A percentile compares a stretch with the other conserved stretches of the same genome.
Conservation (phyloP, 1,140 invertebrate genomes). For the Heliothis subflexa region DNA sequence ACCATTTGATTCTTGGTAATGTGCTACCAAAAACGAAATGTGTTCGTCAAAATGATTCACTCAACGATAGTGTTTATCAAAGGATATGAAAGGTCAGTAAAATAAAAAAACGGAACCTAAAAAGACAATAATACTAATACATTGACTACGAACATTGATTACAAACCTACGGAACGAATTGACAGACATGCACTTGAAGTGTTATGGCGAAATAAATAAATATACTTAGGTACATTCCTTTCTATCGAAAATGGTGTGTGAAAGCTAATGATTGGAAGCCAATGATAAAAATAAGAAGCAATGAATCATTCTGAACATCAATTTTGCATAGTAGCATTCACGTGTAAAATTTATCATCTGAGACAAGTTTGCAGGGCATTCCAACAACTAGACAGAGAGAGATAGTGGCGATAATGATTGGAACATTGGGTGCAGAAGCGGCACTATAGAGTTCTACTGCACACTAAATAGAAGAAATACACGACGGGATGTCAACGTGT, state of each 20-base stretch:
- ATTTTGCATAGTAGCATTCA: conserved; percentile 78
- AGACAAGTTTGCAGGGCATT: conserved; percentile 52
- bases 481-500: conserved; percentile 21
- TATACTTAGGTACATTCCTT: conserved; percentile 21
- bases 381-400: conserved; percentile 55
- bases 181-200: conserved; percentile 63
- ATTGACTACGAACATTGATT: conserved; percentile 46
- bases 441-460: conserved; percentile 32
- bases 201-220: conserved; percentile 61
- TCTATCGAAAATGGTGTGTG: conserved; percentile 82
- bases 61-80: conserved; percentile 4
- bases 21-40: not conserved
- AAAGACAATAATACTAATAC: conserved; percentile 35
- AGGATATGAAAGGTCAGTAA: conserved; percentile 1
- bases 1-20: not conserved
- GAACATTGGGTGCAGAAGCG: conserved; percentile 47
- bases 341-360: conserved; percentile 64
- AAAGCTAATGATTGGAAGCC: conserved; percentile 65
- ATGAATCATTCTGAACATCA: conserved; percentile 69
- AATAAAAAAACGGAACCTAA: conserved; percentile 36
- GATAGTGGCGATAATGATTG: conserved; percentile 53
- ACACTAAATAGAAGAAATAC: conserved; percentile 22
- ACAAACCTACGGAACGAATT: conserved; percentile 43
- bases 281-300: conserved; percentile 70
- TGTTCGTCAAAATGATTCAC: not conserved